phyloP scores from a whole-genome alignment of 2,113 vertebrate genomes.

The Phyllostomus hastatus region DNA sequence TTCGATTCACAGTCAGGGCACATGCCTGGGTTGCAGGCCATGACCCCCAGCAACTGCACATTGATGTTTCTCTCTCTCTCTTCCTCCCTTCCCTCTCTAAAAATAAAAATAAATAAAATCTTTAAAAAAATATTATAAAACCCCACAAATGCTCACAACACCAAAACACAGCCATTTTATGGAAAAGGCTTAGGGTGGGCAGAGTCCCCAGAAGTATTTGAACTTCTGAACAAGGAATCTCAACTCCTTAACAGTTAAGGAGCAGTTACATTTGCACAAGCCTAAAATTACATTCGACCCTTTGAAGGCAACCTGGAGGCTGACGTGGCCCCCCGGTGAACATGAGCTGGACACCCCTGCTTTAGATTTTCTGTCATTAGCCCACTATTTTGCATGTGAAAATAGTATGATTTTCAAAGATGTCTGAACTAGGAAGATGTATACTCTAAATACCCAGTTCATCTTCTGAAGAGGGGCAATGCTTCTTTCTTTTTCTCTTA shows the following conservation, averaged over 20 bases:
- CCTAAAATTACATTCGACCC: too few species aligned
- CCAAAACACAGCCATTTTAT: not conserved
- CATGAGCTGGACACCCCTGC: too few species aligned
- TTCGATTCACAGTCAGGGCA: too few species aligned
- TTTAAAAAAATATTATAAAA: not conserved
- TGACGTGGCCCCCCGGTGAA: too few species aligned
- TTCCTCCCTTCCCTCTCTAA: too few species aligned
- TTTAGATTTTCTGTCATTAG: not conserved
- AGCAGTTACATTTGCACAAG: too few species aligned
- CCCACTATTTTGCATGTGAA: not conserved
- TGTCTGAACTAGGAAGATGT: not conserved
- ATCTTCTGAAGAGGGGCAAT: constrained; percentile 57
- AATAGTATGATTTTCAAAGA: not conserved
- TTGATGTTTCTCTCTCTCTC: too few species aligned
- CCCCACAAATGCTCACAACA: not conserved
- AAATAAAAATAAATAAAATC: too few species aligned
- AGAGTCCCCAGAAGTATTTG: not conserved
- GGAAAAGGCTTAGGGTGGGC: not conserved
- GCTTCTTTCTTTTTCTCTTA: constrained; percentile 55
- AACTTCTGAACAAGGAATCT: not conserved
- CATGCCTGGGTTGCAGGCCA: too few species aligned
- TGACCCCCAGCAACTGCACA: too few species aligned
- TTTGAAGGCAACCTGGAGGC: too few species aligned
- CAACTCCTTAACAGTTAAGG: too few species aligned
- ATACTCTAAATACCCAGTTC: constrained; percentile 65